A percentile compares a stretch with the other conserved stretches of the same genome.
Evolutionary conservation across 2,888 invertebrate genomes (phyloP).

Genomic region (Ormyrus nitidulus): DNA sequence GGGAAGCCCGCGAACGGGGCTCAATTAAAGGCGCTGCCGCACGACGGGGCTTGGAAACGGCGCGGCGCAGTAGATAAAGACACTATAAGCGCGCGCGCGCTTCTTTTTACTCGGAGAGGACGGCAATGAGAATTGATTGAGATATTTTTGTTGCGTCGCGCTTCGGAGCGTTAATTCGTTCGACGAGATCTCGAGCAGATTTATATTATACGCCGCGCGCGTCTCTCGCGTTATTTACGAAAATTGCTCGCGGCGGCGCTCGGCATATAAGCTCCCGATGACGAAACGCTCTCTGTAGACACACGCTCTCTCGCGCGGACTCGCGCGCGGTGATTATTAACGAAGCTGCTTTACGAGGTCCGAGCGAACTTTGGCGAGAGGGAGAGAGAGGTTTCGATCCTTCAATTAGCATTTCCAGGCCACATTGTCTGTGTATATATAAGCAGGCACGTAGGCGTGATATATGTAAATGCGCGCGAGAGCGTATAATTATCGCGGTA

Average conservation of each 20-base stretch:
- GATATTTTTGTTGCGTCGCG: constrained; percentile 43
- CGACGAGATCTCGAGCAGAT: constrained; percentile 51
- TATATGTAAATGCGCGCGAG: constrained; percentile 56
- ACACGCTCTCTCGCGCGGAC: not conserved
- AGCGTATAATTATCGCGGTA: constrained; percentile 72
- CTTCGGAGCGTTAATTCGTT: constrained; percentile 34
- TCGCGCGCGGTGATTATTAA: constrained; percentile 44
- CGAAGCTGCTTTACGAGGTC: constrained; percentile 49
- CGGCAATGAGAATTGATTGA: constrained; percentile 54
- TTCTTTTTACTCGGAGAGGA: constrained; percentile 7
- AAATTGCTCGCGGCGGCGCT: constrained; percentile 43
- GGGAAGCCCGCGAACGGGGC: constrained; percentile 39
- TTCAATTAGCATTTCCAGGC: constrained; percentile 73
- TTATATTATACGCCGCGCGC: constrained; percentile 21
- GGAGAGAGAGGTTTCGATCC: constrained; percentile 61
- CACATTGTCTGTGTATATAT: constrained; percentile 61
- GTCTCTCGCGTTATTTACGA: constrained; percentile 47
- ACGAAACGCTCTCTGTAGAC: constrained; percentile 12
- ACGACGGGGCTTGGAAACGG: no score
- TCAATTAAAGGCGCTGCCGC: constrained; percentile 39
- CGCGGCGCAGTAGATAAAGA: no score
- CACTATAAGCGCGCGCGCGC: constrained; percentile 2
- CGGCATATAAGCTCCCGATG: constrained; percentile 8
- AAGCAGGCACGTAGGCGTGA: constrained; percentile 48
- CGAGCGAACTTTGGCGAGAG: constrained; percentile 27